Conservation (phyloP, 1,140 invertebrate species). For the Bombus vancouverensis region DNA sequence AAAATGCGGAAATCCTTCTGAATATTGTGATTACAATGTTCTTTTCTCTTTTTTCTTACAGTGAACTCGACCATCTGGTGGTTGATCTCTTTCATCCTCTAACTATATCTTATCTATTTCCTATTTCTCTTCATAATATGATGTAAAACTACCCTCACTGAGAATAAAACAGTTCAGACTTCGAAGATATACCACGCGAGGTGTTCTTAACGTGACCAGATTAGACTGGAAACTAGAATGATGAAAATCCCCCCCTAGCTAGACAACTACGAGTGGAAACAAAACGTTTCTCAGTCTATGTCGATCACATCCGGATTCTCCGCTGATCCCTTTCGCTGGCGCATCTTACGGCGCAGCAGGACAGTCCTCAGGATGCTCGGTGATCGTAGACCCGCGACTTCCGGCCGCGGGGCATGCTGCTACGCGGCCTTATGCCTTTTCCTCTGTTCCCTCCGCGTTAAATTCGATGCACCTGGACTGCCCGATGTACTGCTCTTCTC, state of each 20-base stretch:
- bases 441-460: constrained; percentile 81
- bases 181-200: constrained; percentile 38
- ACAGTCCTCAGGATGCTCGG: constrained; percentile 77
- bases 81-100: not conserved
- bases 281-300: constrained; percentile 60
- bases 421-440: constrained; percentile 85
- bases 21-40: not conserved
- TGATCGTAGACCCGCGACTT: constrained; percentile 77
- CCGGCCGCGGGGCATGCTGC: constrained; percentile 79
- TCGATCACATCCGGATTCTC: constrained; percentile 71
- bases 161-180: not conserved
- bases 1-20: not conserved
- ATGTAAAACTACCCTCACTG: not conserved
- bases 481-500: constrained; percentile 68
- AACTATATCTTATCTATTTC: too few species aligned
- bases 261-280: constrained; percentile 49
- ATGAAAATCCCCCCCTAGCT: not conserved
- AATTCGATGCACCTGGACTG: constrained; percentile 60
- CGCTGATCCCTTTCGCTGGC: constrained; percentile 73
- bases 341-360: constrained; percentile 75
- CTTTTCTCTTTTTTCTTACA: not conserved
- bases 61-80: constrained; percentile 22
- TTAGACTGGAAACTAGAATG: constrained; percentile 17
- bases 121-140: not conserved
- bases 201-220: constrained; percentile 16